A percentile compares a stretch with the other conserved stretches of the same genome.
Evolutionary conservation across 2,797 vertebrate species (phyloP).

Genomic region (Rachycentron canadum): DNA sequence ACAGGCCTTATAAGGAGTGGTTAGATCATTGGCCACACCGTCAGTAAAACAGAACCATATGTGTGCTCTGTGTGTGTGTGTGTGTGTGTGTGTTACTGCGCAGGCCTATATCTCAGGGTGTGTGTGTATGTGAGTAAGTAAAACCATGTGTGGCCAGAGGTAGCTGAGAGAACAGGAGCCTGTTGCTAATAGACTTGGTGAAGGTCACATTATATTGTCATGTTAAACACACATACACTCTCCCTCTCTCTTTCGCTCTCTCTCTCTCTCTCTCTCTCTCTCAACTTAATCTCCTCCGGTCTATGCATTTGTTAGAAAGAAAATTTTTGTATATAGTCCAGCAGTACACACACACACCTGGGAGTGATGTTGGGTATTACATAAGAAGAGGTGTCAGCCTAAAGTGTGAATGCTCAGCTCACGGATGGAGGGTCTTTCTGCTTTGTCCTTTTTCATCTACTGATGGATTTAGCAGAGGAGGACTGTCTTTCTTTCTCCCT

Average conservation of each 20-base stretch:
- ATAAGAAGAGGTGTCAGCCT: constrained; percentile 59
- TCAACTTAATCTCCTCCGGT: constrained; percentile 38
- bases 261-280: constrained; percentile 2
- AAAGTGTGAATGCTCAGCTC: constrained; percentile 53
- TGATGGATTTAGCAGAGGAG: constrained; percentile 74
- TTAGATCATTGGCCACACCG: constrained; percentile 84
- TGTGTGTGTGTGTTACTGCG: constrained; percentile 41
- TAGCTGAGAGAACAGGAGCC: constrained; percentile 81
- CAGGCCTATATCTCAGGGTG: constrained; percentile 52
- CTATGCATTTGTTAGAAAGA: constrained; percentile 15
- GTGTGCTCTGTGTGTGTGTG: constrained; percentile 57
- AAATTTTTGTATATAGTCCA: neutral
- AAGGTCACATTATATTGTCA: constrained; percentile 79
- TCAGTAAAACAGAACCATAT: constrained; percentile 83
- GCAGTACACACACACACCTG: constrained; percentile 60
- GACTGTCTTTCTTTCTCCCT: constrained; percentile 22
- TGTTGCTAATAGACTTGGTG: constrained; percentile 77
- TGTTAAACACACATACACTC: constrained; percentile 62
- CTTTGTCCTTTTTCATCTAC: constrained; percentile 54
- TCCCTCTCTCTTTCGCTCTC: neutral
- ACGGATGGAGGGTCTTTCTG: constrained; percentile 45
- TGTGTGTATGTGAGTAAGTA: constrained; percentile 53
- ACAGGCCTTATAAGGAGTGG: constrained; percentile 84
- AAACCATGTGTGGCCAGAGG: constrained; percentile 80
- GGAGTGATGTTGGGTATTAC: constrained; percentile 55